Conservation (phyloP, 2,797 vertebrate genomes). For the Diceros bicornis region DNA sequence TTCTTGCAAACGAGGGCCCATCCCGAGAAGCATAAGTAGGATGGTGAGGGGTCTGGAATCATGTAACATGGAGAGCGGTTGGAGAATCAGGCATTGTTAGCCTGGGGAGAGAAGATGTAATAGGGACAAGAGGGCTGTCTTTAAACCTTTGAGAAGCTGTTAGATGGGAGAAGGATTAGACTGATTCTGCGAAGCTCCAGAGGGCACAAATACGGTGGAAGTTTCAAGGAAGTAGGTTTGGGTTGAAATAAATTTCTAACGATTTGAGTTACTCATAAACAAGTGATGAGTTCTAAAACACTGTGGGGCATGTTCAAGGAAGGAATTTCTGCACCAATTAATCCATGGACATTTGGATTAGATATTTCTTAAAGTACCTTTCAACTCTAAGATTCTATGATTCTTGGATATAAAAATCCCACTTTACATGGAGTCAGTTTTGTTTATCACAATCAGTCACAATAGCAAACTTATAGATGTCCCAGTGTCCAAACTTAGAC, state of each 20-base stretch:
- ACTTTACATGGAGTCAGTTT: neutral
- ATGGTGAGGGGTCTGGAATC: neutral
- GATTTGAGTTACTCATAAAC: slow-evolving; percentile 59
- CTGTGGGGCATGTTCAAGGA: neutral
- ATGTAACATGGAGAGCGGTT: neutral
- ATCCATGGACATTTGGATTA: slow-evolving; percentile 52
- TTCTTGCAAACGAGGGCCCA: neutral
- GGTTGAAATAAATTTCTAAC: slow-evolving; percentile 71
- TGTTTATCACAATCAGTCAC: neutral
- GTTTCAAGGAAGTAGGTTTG: slow-evolving; percentile 65
- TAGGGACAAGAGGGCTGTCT: slow-evolving; percentile 56
- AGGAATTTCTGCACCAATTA: slow-evolving; percentile 63
- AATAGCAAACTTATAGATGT: neutral
- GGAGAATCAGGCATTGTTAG: slow-evolving; percentile 57
- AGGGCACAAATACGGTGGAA: slow-evolving; percentile 31
- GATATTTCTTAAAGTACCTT: slow-evolving; percentile 9
- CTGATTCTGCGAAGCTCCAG: slow-evolving; percentile 41
- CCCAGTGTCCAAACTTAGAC: neutral
- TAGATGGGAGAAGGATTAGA: slow-evolving; percentile 66
- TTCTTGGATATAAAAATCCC: slow-evolving; percentile 36
- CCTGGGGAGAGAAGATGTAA: slow-evolving; percentile 55
- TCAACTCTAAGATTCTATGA: neutral
- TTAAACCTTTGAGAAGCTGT: slow-evolving; percentile 75
- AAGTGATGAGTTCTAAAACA: slow-evolving; percentile 43
- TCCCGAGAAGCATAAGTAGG: neutral